Base-by-base conservation (phyloP, 2,888 invertebrate genomes). In the Drosophila falleni region DNA sequence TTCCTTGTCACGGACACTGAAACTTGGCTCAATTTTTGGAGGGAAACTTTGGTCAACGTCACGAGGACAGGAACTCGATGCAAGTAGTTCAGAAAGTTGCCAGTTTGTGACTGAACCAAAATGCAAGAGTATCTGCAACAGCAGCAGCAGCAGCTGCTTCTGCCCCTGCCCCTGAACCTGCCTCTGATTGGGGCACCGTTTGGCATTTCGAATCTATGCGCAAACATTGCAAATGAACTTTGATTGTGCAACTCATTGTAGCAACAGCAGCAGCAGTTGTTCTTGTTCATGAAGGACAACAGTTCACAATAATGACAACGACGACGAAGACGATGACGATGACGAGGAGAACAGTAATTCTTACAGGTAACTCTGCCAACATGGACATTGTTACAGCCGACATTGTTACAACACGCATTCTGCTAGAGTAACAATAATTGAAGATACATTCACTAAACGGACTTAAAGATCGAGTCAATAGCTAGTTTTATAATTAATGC, bases 201-300 rank as follows among this genome's bases (percentile, higher is more conserved):
- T 72, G 72, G 79, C 75, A 75, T 81, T 71, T 78, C 47, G 62
- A 75, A 81, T 72, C 80, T 78, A 67, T 70, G 79, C 66, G 79
- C 80, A 80, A 80, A 80, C 80, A 80, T 81, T 78, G 75, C 80
- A 81, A 81, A 81, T 81, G 80, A 81, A 82, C 83, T 80, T 71
- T 74, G 81, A 81, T 81, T 81, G 81, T 81, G 74, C 77, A 68
- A 67, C 64, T 62, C 69, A 78, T 63, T 66, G 62, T 19, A 47
- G 23, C 67, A 66, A n/a, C 58, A 26, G 23, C 44, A 26, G 23
- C 44, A 31, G 37, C 51, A 60, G 41, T 31, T 37, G 50, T 51
- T 49, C 58, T 42, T 58, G 41, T 46, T 37, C n/a, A n/a, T 29
- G 37, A 39, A 50, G 39, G 37, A 41, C 63, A 56, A 37, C 11